phyloP scores from a whole-genome alignment of 2,797 vertebrate species.

The Scomberomorus guttatus region DNA sequence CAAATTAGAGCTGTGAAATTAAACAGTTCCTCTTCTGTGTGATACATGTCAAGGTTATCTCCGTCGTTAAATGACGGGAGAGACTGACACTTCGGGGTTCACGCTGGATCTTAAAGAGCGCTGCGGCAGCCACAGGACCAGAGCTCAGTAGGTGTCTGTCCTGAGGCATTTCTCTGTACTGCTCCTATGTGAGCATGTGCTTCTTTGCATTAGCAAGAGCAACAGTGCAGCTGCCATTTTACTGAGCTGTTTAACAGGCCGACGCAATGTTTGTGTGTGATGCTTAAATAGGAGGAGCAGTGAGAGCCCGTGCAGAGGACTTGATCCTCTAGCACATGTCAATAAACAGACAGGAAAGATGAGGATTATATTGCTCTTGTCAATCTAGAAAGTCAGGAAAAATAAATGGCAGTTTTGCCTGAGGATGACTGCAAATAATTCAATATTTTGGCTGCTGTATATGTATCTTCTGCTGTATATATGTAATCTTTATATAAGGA shows the following conservation, averaged over 20 bases:
- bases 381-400: slow-evolving; percentile 49
- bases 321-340: slow-evolving; percentile 60
- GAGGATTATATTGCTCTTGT: slow-evolving; percentile 66
- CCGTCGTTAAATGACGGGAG: slow-evolving; percentile 54
- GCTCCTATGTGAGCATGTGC: slow-evolving; percentile 61
- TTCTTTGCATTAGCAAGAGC: slow-evolving; percentile 67
- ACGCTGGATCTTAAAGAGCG: slow-evolving; percentile 64
- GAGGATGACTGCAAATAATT: slow-evolving; percentile 48
- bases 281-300: slow-evolving; percentile 57
- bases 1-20: slow-evolving; percentile 61
- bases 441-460: slow-evolving; percentile 44
- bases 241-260: slow-evolving; percentile 64
- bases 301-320: slow-evolving; percentile 23
- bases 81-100: slow-evolving; percentile 47
- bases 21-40: slow-evolving; percentile 52
- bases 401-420: slow-evolving; percentile 59
- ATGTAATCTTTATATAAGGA: slow-evolving; percentile 65
- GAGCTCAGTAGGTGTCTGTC: slow-evolving; percentile 67
- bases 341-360: slow-evolving; percentile 59
- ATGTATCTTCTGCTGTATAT: slow-evolving; percentile 19
- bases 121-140: slow-evolving; percentile 56
- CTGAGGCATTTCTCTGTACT: slow-evolving; percentile 50
- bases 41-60: slow-evolving; percentile 67
- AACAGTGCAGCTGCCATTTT: slow-evolving; percentile 59
- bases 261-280: slow-evolving; percentile 56